phyloP scores from a whole-genome alignment of 2,797 vertebrate species.

The Eospalax fontanierii region DNA sequence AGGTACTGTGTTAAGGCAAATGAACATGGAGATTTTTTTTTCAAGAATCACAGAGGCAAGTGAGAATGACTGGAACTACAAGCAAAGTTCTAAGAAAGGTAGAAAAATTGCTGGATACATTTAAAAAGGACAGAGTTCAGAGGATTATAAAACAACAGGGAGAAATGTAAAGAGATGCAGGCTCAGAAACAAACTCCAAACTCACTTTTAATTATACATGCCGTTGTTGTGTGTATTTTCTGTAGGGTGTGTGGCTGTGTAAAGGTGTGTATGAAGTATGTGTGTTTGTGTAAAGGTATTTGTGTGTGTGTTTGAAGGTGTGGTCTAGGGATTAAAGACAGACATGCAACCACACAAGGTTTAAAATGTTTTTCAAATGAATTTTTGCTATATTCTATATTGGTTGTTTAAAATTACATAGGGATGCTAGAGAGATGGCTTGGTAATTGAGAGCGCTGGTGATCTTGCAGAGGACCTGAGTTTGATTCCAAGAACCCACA shows the following conservation, averaged over 20 bases:
- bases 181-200: neutral
- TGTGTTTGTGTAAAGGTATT: neutral
- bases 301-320: too few species aligned
- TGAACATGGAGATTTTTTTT: neutral
- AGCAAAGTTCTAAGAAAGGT: neutral
- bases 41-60: neutral
- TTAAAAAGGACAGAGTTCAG: neutral
- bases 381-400: too few species aligned
- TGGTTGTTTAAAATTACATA: too few species aligned
- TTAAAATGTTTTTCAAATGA: too few species aligned
- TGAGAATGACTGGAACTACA: neutral
- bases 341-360: too few species aligned
- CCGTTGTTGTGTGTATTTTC: neutral
- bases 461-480: too few species aligned
- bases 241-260: neutral
- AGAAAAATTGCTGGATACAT: conserved; percentile 4
- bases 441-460: too few species aligned
- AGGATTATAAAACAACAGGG: neutral
- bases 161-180: too few species aligned
- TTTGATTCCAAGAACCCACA: too few species aligned
- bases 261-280: neutral
- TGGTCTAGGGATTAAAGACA: too few species aligned
- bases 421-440: too few species aligned
- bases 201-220: neutral
- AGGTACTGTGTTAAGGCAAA: conserved; percentile 31